Conservation (phyloP, 2,797 vertebrate species). For the Bufotes viridis region DNA sequence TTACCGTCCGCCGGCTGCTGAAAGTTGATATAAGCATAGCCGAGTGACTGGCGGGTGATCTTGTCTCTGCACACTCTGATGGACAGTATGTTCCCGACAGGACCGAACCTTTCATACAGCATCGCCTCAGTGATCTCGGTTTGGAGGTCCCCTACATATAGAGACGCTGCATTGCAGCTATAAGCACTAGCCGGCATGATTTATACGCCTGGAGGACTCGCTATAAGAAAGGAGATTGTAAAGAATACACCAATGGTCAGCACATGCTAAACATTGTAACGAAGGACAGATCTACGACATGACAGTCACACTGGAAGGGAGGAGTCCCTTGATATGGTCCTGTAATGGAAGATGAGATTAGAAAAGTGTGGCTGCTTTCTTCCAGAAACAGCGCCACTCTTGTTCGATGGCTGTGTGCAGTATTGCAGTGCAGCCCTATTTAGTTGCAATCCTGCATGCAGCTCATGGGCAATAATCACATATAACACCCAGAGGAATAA, state of each 20-base stretch:
- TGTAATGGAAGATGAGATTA: neutral
- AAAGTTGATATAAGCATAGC: constrained; percentile 92
- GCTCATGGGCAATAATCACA: neutral
- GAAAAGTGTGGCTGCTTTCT: neutral
- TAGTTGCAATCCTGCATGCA: neutral
- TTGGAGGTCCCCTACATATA: constrained; percentile 90
- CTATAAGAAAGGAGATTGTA: neutral
- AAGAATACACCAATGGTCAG: neutral
- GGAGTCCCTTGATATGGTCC: too few relatives aligned
- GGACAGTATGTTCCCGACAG: constrained; percentile 88
- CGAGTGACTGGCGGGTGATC: constrained; percentile 90
- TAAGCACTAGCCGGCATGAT: constrained; percentile 79
- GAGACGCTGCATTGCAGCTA: constrained; percentile 90
- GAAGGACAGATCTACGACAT: neutral
- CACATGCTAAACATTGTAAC: neutral
- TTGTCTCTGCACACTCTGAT: constrained; percentile 90
- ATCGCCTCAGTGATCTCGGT: constrained; percentile 91
- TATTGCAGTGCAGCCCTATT: neutral
- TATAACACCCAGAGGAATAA: too few relatives aligned
- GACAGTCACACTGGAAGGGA: neutral
- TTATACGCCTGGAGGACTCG: neutral
- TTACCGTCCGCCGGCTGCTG: constrained; percentile 92
- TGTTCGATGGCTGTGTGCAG: neutral
- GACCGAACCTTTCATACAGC: constrained; percentile 93
- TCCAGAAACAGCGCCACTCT: neutral